Base-by-base conservation (phyloP, 2,113 vertebrate species). In the Astatoreochromis straeleni region DNA sequence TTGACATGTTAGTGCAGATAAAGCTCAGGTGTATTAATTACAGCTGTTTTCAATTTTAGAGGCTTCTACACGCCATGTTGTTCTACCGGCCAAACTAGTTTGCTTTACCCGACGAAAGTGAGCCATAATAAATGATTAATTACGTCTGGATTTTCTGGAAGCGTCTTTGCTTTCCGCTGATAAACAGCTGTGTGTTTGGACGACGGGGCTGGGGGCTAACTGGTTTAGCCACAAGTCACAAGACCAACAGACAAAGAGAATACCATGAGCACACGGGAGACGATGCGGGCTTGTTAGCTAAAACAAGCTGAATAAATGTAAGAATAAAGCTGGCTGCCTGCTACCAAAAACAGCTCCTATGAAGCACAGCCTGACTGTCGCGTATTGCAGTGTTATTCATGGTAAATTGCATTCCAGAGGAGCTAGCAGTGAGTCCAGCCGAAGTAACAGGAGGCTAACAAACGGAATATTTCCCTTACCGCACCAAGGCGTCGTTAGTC, bases 401-500 rank as follows among this genome's bases (percentile, higher is more conserved):
- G 83, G 14, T 4, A 19, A 21, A 12, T 24, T 79, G 11, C 26
- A 10, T n/a, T 54, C 3, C 47, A 75, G 33, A 33, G 16, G 10
- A 11, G 65, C 53, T 75, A 49, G 63, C 80, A 26, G 6, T 24
- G 65, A 47, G 16, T 47, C 33, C 9, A 38, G 16, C 80, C 5
- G 13, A 16, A 7, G 3, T 38, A 47, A 40, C 4, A 38, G 14
- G 19, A 75, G 40, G 1, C 6, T 29, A 60, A 81, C 24, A n/a
- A 9, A 58, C 3, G 3, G 4, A 33, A 24, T 8, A 9, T 16
- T 29, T 42, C 16, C 19, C 94, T 96, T 90, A 97, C 96, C 96
- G 88, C 7, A 96, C 80, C 9, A 97, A 47, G 0, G 95, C 96
- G 33, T 96, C 88, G 65, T 58, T 60, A 12, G 85, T 90, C 73